These are phyloP conservation scores for Acipenser oxyrinchus DNA, from an alignment of 2,797 vertebrate species.

Conservation along the genomic window DNA sequence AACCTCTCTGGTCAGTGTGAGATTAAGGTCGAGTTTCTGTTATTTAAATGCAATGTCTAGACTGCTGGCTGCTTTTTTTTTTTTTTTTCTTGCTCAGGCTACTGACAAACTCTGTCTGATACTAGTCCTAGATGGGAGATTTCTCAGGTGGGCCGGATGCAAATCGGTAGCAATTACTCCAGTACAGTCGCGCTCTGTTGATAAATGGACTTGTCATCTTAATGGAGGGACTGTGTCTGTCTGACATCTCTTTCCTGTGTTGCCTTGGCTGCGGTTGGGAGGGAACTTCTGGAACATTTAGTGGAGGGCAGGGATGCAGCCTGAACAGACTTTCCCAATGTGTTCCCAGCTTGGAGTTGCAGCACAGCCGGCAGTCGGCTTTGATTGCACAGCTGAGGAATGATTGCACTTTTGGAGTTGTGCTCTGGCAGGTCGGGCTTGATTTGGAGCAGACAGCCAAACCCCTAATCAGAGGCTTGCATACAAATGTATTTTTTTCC, in stretches of 20 bases:
- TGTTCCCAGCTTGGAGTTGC: background rate
- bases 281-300: conserved; percentile 13
- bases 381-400: conserved; percentile 12
- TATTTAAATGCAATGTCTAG: conserved; percentile 48
- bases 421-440: background rate
- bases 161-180: conserved; percentile 15
- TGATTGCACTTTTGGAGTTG: background rate
- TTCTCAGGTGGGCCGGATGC: conserved; percentile 22
- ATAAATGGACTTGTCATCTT: conserved; percentile 21
- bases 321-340: conserved; percentile 18
- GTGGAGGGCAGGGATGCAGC: conserved; percentile 9
- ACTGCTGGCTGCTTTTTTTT: conserved; percentile 35
- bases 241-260: conserved; percentile 23
- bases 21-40: conserved; percentile 21
- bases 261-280: conserved; percentile 12
- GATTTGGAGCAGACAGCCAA: background rate
- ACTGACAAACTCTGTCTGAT: conserved; percentile 15
- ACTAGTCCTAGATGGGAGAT: conserved; percentile 26
- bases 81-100: background rate
- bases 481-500: background rate
- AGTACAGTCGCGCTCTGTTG: conserved; percentile 14
- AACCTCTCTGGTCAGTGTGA: conserved; percentile 29
- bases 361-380: background rate
- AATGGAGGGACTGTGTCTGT: conserved; percentile 19
- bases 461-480: conserved; percentile 2